A percentile compares a stretch with the other conserved stretches of the same genome.
phyloP scores from a whole-genome alignment of 2,113 vertebrate genomes.

The Tachysurus fulvidraco region DNA sequence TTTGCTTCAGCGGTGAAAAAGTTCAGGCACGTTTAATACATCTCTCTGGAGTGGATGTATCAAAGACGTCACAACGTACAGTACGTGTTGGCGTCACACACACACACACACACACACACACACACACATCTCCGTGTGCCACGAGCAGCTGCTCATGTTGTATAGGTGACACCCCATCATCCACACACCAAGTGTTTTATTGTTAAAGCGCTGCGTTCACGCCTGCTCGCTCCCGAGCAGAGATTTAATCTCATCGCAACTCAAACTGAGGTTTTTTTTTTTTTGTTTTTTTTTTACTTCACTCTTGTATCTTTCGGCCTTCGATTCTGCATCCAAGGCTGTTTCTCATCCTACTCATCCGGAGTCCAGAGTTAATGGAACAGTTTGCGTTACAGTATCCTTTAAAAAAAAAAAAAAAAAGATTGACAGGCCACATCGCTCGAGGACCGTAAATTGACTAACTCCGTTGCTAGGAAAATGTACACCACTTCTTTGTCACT shows the following conservation, averaged over 20 bases:
- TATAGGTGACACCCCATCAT: slow-evolving; percentile 19
- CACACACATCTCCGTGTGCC: neutral
- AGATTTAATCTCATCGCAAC: slow-evolving; percentile 27
- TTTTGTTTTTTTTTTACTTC: neutral
- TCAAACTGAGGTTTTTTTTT: neutral
- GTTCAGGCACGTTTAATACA: neutral
- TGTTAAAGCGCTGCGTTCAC: neutral
- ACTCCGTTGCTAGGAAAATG: neutral
- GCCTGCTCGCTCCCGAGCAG: neutral
- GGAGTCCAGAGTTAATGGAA: slow-evolving; percentile 4
- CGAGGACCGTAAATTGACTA: neutral
- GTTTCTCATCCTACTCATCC: neutral
- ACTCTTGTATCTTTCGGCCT: neutral
- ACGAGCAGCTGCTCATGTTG: neutral
- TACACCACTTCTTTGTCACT: slow-evolving; percentile 1
- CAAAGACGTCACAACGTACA: neutral
- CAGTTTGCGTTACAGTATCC: neutral
- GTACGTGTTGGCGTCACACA: neutral
- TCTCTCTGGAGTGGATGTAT: neutral
- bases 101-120: no score
- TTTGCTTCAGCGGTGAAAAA: neutral
- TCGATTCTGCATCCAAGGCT: neutral
- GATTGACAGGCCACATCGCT: neutral
- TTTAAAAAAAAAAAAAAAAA: neutral
- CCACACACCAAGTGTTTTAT: neutral